Conservation (phyloP, 2,113 vertebrate genomes). For the Laterallus jamaicensis region DNA sequence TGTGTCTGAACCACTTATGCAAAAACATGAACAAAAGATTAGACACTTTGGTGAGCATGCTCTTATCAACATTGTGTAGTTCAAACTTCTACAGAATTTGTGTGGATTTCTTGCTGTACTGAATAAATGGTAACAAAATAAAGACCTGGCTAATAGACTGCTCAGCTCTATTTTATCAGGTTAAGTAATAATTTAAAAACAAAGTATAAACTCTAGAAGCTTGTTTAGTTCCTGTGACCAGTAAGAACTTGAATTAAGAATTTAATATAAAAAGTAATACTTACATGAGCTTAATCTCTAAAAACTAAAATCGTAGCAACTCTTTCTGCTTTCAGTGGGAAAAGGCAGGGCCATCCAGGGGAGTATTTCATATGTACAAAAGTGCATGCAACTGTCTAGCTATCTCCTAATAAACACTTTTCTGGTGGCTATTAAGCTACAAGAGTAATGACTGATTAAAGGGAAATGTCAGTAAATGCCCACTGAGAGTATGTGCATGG, state of each 20-base stretch:
- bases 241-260: neutral
- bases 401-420: neutral
- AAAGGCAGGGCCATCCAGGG: neutral
- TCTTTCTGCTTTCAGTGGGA: neutral
- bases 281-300: neutral
- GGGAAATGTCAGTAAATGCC: neutral
- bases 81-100: neutral
- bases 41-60: slow-evolving; percentile 91
- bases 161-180: neutral
- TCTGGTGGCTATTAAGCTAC: neutral
- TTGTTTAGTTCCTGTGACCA: neutral
- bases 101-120: neutral
- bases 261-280: neutral
- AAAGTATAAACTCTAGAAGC: neutral
- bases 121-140: neutral
- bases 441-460: neutral
- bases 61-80: neutral
- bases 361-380: neutral
- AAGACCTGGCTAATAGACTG: neutral
- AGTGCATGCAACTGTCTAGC: neutral
- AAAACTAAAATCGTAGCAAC: neutral
- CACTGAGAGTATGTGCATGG: neutral
- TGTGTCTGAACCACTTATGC: slow-evolving; percentile 84
- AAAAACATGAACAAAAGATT: slow-evolving; percentile 91
- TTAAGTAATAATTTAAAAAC: neutral